Evolutionary conservation across 2,113 vertebrate species (phyloP).

Genomic region (Micronycteris hirsuta): DNA sequence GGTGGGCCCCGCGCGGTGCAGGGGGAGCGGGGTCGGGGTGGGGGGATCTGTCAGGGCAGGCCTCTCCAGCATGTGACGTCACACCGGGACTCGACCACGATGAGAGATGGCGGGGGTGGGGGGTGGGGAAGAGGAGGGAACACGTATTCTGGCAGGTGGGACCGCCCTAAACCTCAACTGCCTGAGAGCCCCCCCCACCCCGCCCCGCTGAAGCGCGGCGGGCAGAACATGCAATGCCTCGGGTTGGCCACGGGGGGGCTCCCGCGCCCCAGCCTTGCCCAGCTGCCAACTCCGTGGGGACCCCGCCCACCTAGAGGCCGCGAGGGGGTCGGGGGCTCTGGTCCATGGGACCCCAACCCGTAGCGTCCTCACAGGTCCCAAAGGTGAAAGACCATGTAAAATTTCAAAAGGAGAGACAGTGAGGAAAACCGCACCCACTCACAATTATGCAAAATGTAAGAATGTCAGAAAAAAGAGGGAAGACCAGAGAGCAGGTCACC

Average conservation of each 20-base stretch:
- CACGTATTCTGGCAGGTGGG: background rate
- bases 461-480: background rate
- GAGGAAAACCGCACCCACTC: no score
- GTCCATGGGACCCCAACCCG: background rate
- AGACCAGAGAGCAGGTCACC: background rate
- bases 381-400: background rate
- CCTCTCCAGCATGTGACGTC: no score
- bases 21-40: background rate
- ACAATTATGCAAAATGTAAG: background rate
- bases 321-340: no score
- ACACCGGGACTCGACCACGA: background rate
- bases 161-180: background rate
- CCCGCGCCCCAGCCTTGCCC: no score
- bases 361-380: background rate
- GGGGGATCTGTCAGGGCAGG: background rate
- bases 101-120: no score
- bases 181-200: rapidly evolving
- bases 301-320: background rate
- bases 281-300: background rate
- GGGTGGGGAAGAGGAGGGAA: no score
- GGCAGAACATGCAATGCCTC: background rate
- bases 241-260: background rate
- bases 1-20: background rate
- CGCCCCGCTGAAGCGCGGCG: rapidly evolving
- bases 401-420: background rate